Evolutionary conservation across 2,113 vertebrate genomes (phyloP), one percentile per base, ranked within the genome.

Genomic region (Apaloderma vittatum): DNA sequence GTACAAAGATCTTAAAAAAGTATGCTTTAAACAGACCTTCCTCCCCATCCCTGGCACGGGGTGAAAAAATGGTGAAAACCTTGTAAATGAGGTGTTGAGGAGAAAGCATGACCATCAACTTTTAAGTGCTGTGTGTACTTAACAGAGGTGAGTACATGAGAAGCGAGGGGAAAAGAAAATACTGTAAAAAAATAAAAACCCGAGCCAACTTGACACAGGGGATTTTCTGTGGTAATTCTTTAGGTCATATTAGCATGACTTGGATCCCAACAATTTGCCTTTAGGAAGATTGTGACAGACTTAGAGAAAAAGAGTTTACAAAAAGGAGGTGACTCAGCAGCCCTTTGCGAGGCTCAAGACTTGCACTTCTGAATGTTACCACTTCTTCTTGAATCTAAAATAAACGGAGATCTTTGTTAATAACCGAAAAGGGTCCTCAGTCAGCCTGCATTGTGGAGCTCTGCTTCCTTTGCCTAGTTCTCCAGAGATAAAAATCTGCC

Each of bases 401-500:
- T 75, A 84, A 93, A 78, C 46, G 4, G 43, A 67, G 23, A 4
- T 61, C 51, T 65, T 77, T 74, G 43, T 68, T 95, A 72, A 68
- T 37, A 63, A 46, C 43, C 62, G 29, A 70, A 40, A 91, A 86
- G 37, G 27, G 20, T 71, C 80, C 92, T 81, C 43, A 51, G 48
- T 49, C 8, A 2, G 30, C 86, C 52, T 75, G 70, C 76, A 26
- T 29, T 93, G 57, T 81, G 65, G 43, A 94, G 67, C 70, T 94
- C 43, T 55, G 4, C 57, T 94, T 95, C 80, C 86, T 82, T 81
- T 78, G 70, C 67, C 32, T 67, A 15, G 57, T 27, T 86, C n/a
- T 51, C 29, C 16, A 26, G 20, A 94, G 95, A 97, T 96, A 88
- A 94, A 96, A 93, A 95, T 95, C 97, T 93, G 77, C 71, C 0